Base-by-base conservation (phyloP, 2,888 invertebrate species). In the Polydrusus pterygomalis region DNA sequence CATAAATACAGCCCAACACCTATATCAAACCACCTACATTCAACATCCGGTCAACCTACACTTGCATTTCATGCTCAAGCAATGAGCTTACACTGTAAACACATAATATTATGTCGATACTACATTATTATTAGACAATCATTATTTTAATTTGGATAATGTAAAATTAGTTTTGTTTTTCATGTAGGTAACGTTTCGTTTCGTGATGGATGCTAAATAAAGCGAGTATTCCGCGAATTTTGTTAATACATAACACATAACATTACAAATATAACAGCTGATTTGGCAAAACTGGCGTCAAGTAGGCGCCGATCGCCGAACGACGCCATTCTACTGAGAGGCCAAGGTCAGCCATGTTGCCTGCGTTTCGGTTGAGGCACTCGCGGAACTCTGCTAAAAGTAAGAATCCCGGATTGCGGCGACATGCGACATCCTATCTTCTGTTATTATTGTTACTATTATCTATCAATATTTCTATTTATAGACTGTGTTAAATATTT, bases 191-290 rank as follows among this genome's bases (percentile, higher is more conserved):
- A 38, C 56, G 17, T 10, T 17, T 11, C 38, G 11, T 17, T n/a
- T n/a, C n/a, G n/a, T n/a, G n/a, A n/a, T n/a, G n/a, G 68, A 40
- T 20, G 51, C 62, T 68, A 74, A 68, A 68, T 68, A 68, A 68
- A 74, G 74, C 68, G 17, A 67, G n/a, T 45, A 64, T 74, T 74
- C 70, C 51, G 13, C 69, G 74, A 74, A 74, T 74, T 70, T 64
- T 64, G 54, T 64, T 74, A 25, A 70, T 70, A 58, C 74, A 74
- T 70, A 68, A 72, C 49, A n/a, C n/a, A n/a, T n/a, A 68, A 68
- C 76, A 76, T 72, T 73, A 76, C 71, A 72, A 68, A 72, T 73
- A 74, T 74, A 77, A 74, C 77, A 77, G 77, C 77, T 77, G 77
- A 77, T 77, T 77, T 74, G 74, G 70, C 74, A 69, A 74, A 74